Evolutionary conservation across 2,113 vertebrate genomes (phyloP).

Genomic region (Cisticola juncidis): DNA sequence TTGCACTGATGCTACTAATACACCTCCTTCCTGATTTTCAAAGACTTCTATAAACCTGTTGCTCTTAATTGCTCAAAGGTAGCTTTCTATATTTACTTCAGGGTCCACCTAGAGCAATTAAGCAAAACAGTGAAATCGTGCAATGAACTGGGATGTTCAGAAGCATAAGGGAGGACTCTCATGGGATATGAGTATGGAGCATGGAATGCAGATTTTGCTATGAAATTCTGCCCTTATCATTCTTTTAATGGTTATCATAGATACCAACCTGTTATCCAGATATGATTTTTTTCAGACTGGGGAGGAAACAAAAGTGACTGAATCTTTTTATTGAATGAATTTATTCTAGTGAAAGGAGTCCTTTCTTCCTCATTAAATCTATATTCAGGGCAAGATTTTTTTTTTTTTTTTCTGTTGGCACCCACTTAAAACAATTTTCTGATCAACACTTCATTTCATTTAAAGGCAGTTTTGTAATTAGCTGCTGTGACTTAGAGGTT

Average conservation of each 20-base stretch:
- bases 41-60: not conserved
- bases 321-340: not conserved
- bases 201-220: fast-evolving
- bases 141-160: not conserved
- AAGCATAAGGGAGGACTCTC: not conserved
- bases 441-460: not conserved
- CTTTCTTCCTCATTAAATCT: not conserved
- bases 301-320: not conserved
- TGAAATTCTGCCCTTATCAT: not conserved
- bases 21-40: not conserved
- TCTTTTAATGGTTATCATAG: not conserved
- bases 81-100: not conserved
- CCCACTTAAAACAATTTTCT: not conserved
- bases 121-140: not conserved
- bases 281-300: not conserved
- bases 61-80: not conserved
- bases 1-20: not conserved
- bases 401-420: not conserved
- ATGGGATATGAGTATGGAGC: not conserved
- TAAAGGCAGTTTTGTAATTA: not conserved
- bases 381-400: not conserved
- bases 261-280: not conserved
- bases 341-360: not conserved
- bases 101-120: not conserved
- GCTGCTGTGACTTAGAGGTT: not conserved